Evolutionary conservation across 1,140 invertebrate genomes (phyloP).

Genomic region (Adelges cooleyi): DNA sequence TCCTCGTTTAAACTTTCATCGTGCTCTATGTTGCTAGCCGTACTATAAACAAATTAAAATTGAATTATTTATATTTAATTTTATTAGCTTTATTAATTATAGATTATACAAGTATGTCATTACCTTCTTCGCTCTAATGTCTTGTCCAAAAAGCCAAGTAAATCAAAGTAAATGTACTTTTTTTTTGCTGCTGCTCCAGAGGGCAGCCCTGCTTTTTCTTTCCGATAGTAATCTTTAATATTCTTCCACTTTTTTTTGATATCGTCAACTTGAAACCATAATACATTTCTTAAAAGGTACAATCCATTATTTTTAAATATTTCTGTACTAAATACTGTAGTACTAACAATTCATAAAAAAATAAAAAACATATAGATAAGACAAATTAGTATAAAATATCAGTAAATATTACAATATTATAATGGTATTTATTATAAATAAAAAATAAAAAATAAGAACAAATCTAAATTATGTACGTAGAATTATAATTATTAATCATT

Average conservation of each 20-base stretch:
- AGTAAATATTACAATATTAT: too few species aligned
- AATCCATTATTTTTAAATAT: too few species aligned
- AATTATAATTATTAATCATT: too few species aligned
- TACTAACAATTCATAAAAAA: too few species aligned
- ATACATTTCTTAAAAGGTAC: too few species aligned
- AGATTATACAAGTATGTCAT: not conserved
- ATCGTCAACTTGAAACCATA: not conserved
- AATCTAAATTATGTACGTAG: too few species aligned
- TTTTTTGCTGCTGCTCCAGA: not conserved
- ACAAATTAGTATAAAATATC: too few species aligned
- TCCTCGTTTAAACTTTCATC: not conserved
- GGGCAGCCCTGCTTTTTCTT: not conserved
- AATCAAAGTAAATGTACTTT: not conserved
- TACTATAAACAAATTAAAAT: not conserved
- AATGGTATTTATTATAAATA: too few species aligned
- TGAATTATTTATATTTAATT: not conserved
- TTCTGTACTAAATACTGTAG: too few species aligned
- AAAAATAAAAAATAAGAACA: too few species aligned
- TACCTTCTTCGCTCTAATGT: not conserved
- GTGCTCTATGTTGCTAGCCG: not conserved
- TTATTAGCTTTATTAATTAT: too few species aligned
- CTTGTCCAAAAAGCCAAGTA: not conserved
- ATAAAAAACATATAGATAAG: too few species aligned
- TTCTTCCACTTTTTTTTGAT: not conserved
- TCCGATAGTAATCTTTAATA: not conserved